Base-by-base conservation (phyloP, 2,797 vertebrate genomes). In the Micropoecilia bifurca region DNA sequence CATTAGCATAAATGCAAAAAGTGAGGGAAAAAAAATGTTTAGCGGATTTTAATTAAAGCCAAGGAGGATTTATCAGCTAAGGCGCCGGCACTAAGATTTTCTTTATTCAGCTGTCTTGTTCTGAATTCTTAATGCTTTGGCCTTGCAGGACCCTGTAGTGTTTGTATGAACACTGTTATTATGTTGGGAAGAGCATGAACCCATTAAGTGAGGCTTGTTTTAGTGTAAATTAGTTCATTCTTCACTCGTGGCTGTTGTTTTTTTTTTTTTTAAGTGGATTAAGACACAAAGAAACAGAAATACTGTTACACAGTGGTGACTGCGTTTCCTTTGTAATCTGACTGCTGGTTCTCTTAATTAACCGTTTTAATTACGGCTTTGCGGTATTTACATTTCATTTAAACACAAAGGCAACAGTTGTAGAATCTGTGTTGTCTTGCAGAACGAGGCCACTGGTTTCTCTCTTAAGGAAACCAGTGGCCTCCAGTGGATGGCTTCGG, bases 1-100 rank as follows among this genome's bases (percentile, higher is more conserved):
- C 43, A 95, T 96, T 96, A 94, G 69, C 94, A 95, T 95, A 93
- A 71, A 91, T 89, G 88, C 88, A 92, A 91, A 94, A 89, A 73
- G 45, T 73, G 71, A 12, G 13, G n/a, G n/a, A n/a, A 13, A 6
- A 68, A 69, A 89, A 82, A 89, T 86, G 73, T 89, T 88, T 87
- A 87, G 81, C 83, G 69, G 71, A 50, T 91, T 95, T 93, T 92
- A 95, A 94, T 95, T 82, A 86, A 50, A 81, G 74, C 85, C 84
- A 74, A 43, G 86, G 75, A 80, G 83, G 78, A 87, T 78, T 87
- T 83, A 55, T 84, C 30, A 46, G 82, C 80, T 39, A 59, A 79
- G 78, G 81, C 81, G 36, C 45, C 25, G 43, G 43, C 81, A 81
- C 85, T 78, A 6, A 77, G 46, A 28, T 45, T 68, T 1, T 12